Base-by-base conservation (phyloP, 23 tunicate species). In the Clavelina lepadiformis region DNA sequence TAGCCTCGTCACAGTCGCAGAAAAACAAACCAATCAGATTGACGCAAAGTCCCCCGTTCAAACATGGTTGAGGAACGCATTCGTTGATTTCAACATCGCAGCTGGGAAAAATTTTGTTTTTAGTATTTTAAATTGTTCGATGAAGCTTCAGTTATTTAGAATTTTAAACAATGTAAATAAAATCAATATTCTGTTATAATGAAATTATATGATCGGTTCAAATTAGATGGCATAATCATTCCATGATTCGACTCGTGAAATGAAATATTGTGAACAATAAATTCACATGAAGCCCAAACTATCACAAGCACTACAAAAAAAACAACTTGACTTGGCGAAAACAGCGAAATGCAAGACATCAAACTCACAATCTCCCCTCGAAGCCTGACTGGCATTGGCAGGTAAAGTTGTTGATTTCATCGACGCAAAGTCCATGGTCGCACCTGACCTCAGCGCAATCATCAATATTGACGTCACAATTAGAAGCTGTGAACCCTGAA, bases 51-150 rank as follows among this genome's bases (percentile, higher is more conserved):
- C 74, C 89, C 38, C 60, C 49, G 37, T 82, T 82, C 22, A 65
- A 46, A 57, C 89, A 82, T 24, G 89, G 80, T 21, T 38, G 38
- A 46, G 49, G 19, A 4, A 1, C 20, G 35, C 89, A 82, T 52
- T 82, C 89, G 64, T 73, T 38, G 4, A 64, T 55, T 7, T 82
- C 80, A 3, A 28, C 29, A 55, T 82, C 80, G 41, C 89, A 82
- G 41, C 89, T 82, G 38, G 31, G 30, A 20, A 23, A 54, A 23
- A 27, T 15, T 8, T 41, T 41, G 49, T 8, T 8, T n/a, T n/a
- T n/a, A n/a, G n/a, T n/a, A n/a, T n/a, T n/a, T n/a, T n/a, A 57
- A 38, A 64, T 23, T 28, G 29, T 61, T 18, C 8, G 22, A 13
- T 55, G 15, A 13, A 7, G 25, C 15, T 11, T 11, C 15, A 15